These are phyloP conservation scores for Ochotona princeps DNA, from an alignment of 2,113 vertebrate species.

Conservation along the genomic window DNA sequence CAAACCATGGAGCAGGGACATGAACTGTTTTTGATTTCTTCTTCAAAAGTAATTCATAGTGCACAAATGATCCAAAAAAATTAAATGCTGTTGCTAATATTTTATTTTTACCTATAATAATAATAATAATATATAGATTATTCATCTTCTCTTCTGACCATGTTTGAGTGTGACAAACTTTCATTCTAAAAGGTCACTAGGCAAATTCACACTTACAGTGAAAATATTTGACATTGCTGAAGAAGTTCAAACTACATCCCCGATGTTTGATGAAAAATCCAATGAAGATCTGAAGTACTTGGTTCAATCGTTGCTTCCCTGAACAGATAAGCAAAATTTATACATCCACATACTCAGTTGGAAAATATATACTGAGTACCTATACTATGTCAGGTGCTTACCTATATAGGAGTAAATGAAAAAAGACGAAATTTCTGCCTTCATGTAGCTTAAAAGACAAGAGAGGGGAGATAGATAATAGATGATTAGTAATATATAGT, in stretches of 20 bases:
- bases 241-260: not conserved
- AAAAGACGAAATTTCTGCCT: not conserved
- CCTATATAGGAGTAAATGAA: not conserved
- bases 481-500: not conserved
- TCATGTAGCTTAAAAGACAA: not conserved
- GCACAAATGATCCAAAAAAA: slow-evolving; percentile 24
- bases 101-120: slow-evolving; percentile 36
- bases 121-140: not conserved
- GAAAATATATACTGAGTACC: not conserved
- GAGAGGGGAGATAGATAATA: not conserved
- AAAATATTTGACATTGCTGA: not conserved
- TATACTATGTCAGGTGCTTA: not conserved
- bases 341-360: not conserved
- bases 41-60: not conserved
- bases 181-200: not conserved
- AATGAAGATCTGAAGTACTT: not conserved
- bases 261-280: not conserved
- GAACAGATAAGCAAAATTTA: not conserved
- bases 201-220: slow-evolving; percentile 6
- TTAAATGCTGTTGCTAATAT: not conserved
- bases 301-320: not conserved
- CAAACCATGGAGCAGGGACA: not conserved
- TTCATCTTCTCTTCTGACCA: not conserved
- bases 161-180: slow-evolving; percentile 27
- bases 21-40: not conserved